phyloP scores from a whole-genome alignment of 2,888 invertebrate genomes.

The Dolichomitus sp. region DNA sequence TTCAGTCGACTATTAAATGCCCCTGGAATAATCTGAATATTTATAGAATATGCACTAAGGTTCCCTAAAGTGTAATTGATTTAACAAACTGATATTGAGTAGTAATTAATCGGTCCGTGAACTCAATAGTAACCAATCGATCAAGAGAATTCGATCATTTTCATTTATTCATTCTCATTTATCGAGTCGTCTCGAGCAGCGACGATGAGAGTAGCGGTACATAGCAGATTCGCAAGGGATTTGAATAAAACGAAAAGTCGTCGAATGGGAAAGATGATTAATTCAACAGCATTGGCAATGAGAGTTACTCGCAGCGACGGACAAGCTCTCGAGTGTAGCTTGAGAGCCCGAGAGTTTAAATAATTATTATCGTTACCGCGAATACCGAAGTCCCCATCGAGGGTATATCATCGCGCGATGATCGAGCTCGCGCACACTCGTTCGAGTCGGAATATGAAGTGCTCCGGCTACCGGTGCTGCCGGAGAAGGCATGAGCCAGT shows the following conservation, averaged over 20 bases:
- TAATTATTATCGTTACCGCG: slow-evolving; percentile 30
- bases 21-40: not conserved
- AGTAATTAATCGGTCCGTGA: slow-evolving; percentile 29
- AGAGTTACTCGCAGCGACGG: not conserved
- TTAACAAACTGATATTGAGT: not conserved
- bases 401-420: slow-evolving; percentile 44
- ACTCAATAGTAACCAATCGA: slow-evolving; percentile 33
- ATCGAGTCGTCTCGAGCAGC: slow-evolving; percentile 12
- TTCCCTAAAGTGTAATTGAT: not conserved
- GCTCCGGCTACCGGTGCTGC: slow-evolving; percentile 10
- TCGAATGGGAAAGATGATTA: slow-evolving; percentile 15
- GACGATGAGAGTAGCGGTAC: not conserved
- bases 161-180: slow-evolving; percentile 28
- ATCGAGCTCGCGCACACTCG: slow-evolving; percentile 32
- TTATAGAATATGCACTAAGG: not conserved
- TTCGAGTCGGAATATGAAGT: slow-evolving; percentile 43
- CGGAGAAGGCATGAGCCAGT: not conserved
- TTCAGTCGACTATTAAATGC: too few relatives aligned
- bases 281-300: slow-evolving; percentile 16
- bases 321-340: not conserved
- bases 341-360: slow-evolving; percentile 1
- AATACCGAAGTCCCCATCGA: slow-evolving; percentile 7
- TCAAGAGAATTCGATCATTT: slow-evolving; percentile 4
- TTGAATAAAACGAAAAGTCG: slow-evolving; percentile 1
- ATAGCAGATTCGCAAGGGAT: not conserved